These are phyloP conservation scores for Drosophila arizonae DNA, from an alignment of 1,140 invertebrate species.

Conservation along the genomic window DNA sequence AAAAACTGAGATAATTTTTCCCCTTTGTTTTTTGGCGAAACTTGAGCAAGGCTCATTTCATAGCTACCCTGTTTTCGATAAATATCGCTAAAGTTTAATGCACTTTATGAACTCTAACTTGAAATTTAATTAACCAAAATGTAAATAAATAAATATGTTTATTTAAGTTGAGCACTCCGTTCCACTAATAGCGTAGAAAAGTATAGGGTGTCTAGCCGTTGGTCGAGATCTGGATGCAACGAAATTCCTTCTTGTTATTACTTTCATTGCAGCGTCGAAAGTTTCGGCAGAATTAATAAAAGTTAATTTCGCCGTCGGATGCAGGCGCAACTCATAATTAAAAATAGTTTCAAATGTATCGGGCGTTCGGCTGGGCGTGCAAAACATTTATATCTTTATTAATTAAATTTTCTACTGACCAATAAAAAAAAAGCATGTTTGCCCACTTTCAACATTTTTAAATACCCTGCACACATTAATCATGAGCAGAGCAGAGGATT, in stretches of 20 bases:
- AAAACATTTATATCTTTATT: slow-evolving; percentile 43
- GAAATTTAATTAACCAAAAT: no score
- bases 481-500: background rate
- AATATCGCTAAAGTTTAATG: background rate
- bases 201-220: slow-evolving; percentile 12
- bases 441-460: slow-evolving; percentile 10
- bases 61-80: slow-evolving; percentile 6
- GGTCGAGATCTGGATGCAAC: slow-evolving; percentile 1
- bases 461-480: background rate
- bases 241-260: slow-evolving; percentile 57
- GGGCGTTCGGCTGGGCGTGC: slow-evolving; percentile 5
- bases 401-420: slow-evolving; percentile 31
- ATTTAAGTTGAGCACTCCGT: no score
- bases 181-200: background rate
- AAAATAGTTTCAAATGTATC: slow-evolving; percentile 68
- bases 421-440: slow-evolving; percentile 4
- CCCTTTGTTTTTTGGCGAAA: slow-evolving; percentile 1
- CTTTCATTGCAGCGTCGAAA: slow-evolving; percentile 49
- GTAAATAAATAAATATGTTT: no score
- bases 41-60: slow-evolving; percentile 16
- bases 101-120: background rate
- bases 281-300: slow-evolving; percentile 63
- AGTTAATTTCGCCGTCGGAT: slow-evolving; percentile 61
- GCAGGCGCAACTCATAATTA: slow-evolving; percentile 69
- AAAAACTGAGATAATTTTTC: slow-evolving; percentile 58